Base-by-base conservation (phyloP, 2,797 vertebrate genomes). In the Perdix hodgsoniae region DNA sequence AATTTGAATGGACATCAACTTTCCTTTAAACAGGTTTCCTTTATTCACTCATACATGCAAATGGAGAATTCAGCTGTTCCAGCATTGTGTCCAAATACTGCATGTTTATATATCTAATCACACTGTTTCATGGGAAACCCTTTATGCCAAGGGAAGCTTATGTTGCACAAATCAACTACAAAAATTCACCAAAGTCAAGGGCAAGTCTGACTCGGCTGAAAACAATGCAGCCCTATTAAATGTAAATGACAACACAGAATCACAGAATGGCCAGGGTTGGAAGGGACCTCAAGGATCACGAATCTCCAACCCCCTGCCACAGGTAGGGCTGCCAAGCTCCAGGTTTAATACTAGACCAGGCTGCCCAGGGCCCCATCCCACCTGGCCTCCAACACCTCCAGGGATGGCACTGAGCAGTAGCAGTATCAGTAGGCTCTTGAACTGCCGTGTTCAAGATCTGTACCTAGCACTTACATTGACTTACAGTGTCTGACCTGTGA, bases 11-110 rank as follows among this genome's bases (percentile, higher is more conserved):
- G 24, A 6, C 3, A 56, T 21, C n/a, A 22, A 8, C 33, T 72
- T 77, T n/a, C 66, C 56, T 77, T 44, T 29, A 21, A 60, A 47
- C 33, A 27, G 33, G 39, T 14, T 52, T 57, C 14, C 22, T 74
- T 42, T 27, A 0, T 29, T 7, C 4, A 0, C 14, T 65, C 3
- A 1, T 17, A 7, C 2, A 3, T 1, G 14, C 27, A 19, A 9
- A 5, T 0, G 15, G 61, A 45, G 26, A 83, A 37, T 59, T 87
- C 5, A 14, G 40, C 27, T 44, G 7, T 12, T 57, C 35, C 12
- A 79, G 74, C 29, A 35, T 7, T 1, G 1, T 47, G 63, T 49
- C 27, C 31, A 31, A 77, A 67, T 33, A 9, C 49, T 80, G 54
- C 61, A 3, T 1, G 3, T 83, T 72, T 45, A 9, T 39, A 1